Evolutionary conservation across 2,113 vertebrate species (phyloP), one percentile per base, ranked within the genome.

Genomic region (rabbit (Oryctolagus cuniculus)): DNA sequence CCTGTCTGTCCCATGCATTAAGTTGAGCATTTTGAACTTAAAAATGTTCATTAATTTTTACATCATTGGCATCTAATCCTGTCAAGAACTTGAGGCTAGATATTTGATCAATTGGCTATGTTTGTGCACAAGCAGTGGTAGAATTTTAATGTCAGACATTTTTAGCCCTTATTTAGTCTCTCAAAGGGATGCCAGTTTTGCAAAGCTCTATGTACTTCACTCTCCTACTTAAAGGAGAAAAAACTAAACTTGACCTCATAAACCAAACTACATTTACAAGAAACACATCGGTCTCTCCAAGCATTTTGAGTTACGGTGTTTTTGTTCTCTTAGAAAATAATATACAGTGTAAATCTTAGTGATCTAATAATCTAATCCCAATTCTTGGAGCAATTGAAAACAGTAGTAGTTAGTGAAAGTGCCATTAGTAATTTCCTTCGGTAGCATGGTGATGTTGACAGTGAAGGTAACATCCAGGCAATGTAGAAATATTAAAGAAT

Each of bases 161-260:
- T 69, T 82, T 36, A 88, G 17, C 2, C 16, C 24, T 81, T 79
- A 51, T 97, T 85, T 53, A 86, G 55, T 90, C 27, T 90, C 31
- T 87, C 44, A 44, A 38, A 22, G 22, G 69, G 21, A 77, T 64
- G 55, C 27, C 49, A 70, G 15, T 29, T 79, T 81, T 80, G 5
- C 61, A 29, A 19, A 84, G 4, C 19, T 79, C 16, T 63, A 10
- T 25, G 4, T 95, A 38, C 34, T 92, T 96, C 6, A 63, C 15
- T 75, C 31, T 6, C 70, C 16, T 83, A 31, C 31, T 72, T 78
- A 38, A 34, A 81, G 51, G 17, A 67, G 5, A 38, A 31, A 34
- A 17, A 25, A 19, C n/a, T n/a, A 64, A 66, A 34, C 15, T 25
- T 66, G 34, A 69, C 11, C 10, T 9, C 34, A 34, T 44, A 58